Conservation (phyloP, 2,797 vertebrate genomes). For the Trematomus bernacchii region DNA sequence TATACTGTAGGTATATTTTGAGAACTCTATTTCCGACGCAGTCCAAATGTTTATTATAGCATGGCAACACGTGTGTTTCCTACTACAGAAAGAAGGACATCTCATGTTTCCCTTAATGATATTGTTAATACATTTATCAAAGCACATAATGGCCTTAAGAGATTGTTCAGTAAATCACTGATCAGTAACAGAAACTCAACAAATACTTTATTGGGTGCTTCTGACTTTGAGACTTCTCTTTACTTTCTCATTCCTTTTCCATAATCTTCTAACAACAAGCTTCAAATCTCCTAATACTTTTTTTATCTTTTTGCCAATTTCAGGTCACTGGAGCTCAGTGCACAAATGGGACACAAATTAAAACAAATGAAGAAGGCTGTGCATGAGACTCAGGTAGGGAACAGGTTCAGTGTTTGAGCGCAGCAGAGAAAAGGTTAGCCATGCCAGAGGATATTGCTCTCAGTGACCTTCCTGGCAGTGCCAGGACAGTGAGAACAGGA, state of each 20-base stretch:
- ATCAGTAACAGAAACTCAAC: slow-evolving; percentile 8
- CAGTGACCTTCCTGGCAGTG: too few relatives aligned
- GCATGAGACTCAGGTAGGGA: background rate
- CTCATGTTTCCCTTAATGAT: slow-evolving; percentile 24
- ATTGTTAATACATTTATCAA: slow-evolving; percentile 28
- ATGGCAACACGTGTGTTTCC: slow-evolving; percentile 23
- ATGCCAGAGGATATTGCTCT: too few relatives aligned
- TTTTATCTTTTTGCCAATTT: slow-evolving; percentile 9
- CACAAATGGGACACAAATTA: background rate
- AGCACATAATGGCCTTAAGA: slow-evolving; percentile 19
- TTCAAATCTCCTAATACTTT: slow-evolving; percentile 14
- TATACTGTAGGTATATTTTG: slow-evolving; percentile 66
- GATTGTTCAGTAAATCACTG: background rate
- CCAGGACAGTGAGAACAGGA: too few relatives aligned
- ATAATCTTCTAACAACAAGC: background rate
- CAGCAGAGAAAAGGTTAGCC: too few relatives aligned
- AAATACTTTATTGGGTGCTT: slow-evolving; percentile 13
- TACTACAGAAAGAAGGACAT: slow-evolving; percentile 13
- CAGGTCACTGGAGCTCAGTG: slow-evolving; percentile 4
- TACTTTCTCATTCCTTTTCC: background rate
- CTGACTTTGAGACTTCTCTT: background rate
- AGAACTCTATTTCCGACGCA: slow-evolving; percentile 49
- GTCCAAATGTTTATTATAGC: slow-evolving; percentile 7
- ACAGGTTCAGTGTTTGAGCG: slow-evolving; percentile 1
- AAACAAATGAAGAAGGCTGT: background rate